Evolutionary conservation across 2,113 vertebrate genomes (phyloP).

Genomic region (Hirundichthys speculiger): DNA sequence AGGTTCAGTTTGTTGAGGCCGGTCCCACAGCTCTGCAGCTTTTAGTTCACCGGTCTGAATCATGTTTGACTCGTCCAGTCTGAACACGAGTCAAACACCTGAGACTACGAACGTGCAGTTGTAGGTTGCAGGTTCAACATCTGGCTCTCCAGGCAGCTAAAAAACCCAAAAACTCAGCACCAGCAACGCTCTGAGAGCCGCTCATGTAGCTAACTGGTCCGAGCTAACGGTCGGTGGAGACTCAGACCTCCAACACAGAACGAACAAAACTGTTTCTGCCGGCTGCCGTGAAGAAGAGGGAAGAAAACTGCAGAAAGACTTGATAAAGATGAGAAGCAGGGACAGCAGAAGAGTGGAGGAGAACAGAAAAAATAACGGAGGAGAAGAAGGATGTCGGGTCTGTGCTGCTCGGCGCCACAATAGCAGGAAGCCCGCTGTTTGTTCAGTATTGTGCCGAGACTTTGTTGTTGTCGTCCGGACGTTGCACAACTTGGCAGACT

Average conservation of each 20-base stretch:
- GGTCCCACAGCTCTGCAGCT: too few relatives aligned
- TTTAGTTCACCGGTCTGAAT: too few relatives aligned
- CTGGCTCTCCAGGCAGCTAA: too few relatives aligned
- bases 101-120: too few relatives aligned
- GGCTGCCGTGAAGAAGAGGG: slow-evolving; percentile 35
- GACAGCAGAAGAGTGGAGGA: neutral
- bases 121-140: too few relatives aligned
- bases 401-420: slow-evolving; percentile 34
- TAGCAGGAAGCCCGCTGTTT: slow-evolving; percentile 61
- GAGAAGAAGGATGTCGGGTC: slow-evolving; percentile 31
- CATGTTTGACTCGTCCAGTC: too few relatives aligned
- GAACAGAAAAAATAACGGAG: neutral
- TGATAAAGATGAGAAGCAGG: slow-evolving; percentile 1
- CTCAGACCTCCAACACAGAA: neutral
- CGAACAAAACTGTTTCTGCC: slow-evolving; percentile 22
- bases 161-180: neutral
- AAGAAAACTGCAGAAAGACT: slow-evolving; percentile 8
- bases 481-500: slow-evolving; percentile 51
- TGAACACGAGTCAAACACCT: too few relatives aligned
- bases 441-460: slow-evolving; percentile 49
- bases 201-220: too few relatives aligned
- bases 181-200: too few relatives aligned
- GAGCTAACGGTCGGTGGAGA: neutral
- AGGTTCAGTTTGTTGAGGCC: too few relatives aligned
- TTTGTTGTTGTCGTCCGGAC: slow-evolving; percentile 48